Base-by-base conservation (phyloP, 2,888 invertebrate genomes). In the Eugnorisma glareosa region DNA sequence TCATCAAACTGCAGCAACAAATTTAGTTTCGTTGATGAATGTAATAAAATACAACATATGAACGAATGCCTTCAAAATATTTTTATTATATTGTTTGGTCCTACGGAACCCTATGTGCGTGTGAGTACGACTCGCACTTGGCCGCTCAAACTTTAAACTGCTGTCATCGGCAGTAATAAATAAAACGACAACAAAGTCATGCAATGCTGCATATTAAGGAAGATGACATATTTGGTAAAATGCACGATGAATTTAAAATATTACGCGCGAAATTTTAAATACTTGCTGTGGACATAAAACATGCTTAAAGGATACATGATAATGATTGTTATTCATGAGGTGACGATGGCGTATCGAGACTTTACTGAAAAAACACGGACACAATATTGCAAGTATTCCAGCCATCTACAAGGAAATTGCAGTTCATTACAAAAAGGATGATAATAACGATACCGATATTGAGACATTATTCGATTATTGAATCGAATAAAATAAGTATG, bases 301-400 rank as follows among this genome's bases (percentile, higher is more conserved):
- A 1, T 35, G 11, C 75, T 13, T 54, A 71, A 61, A 75, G 69
- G 35, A 67, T 73, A 48, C 71, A 63, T 54, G 64, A 59, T 75
- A 45, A 76, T 73, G n/a, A n/a, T n/a, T n/a, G 51, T 85, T 85
- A 73, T 85, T 75, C 69, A 81, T 67, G 51, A 68, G 35, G 35
- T n/a, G 69, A 66, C 35, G 66, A 67, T 48, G 35, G 54, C 61
- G 15, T 54, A 18, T 66, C 57, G 51, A 45, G 48, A 51, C 5
- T 57, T 57, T 57, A 77, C 54, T 66, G 54, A 67, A 67, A 70
- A 45, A 45, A 51, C 18, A 57, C 43, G n/a, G 35, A 24, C 1
- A 59, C 67, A 54, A 75, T 51, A 64, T 54, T 69, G 43, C 40
- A 24, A 37, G 48, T 61, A 67, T 59, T 43, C 63, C 13, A 24